Evolutionary conservation across 1,140 invertebrate genomes (phyloP), one percentile per base, ranked within the genome.

Genomic region (Cydia strobilella): DNA sequence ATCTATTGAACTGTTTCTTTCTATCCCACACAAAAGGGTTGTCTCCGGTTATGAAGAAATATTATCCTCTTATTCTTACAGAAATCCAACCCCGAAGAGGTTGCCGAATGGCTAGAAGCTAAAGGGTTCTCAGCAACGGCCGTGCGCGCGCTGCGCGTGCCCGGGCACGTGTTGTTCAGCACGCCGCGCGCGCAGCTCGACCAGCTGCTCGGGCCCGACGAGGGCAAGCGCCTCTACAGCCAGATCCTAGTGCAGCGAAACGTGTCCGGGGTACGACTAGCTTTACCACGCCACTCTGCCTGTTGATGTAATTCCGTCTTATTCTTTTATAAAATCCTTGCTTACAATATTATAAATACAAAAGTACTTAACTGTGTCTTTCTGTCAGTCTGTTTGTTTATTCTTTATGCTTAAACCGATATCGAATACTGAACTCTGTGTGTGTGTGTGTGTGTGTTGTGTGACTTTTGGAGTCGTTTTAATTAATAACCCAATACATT

Each of bases 191-290:
- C 90, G 63, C 94, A 96, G 80, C 90, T 97, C 42, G 96, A 97
- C 78, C 94, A 94, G 45, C 94, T 95, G 78, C 96, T 95, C 80
- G 96, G 96, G 0, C 82, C 90, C 5, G 93, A 94, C 39, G 96
- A 97, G 84, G 97, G 96, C 59, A 93, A 94, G 76, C 93, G 96
- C 6, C 93, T 98, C 6, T 94, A 95, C 80, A 96, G 95, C 54
- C 96, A 97, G 85, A 92, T 98, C 25, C 95, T 95, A 1, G 93
- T 97, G 72, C 96, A 97, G 83, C 94, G 96, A 81, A 97, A 95
- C 84, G 94, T 96, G 48, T 95, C 95, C 79, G 96, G 96, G 93
- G 97, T 97, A 94, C 94, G 93, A 7, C 18, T 59, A 90, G 73
- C 48, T 45, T 18, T 71, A 18, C 13, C n/a, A 15, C 25, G 10